These are phyloP conservation scores for Lasioglossum vierecki DNA, from an alignment of 2,888 invertebrate species.

Conservation along the genomic window DNA sequence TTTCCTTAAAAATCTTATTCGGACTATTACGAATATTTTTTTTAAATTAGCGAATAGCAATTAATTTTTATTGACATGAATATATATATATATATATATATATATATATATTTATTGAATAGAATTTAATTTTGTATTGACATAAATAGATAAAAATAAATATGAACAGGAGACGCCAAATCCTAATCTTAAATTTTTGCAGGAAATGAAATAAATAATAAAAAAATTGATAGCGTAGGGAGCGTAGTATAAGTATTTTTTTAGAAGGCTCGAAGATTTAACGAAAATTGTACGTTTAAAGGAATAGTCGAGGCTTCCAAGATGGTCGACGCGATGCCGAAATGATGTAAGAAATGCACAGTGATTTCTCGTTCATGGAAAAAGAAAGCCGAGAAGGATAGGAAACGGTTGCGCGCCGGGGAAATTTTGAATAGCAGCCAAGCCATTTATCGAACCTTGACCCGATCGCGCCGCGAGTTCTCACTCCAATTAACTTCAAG, in stretches of 20 bases:
- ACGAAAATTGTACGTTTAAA: neutral
- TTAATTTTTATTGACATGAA: no score
- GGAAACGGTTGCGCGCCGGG: constrained; percentile 21
- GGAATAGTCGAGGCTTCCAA: neutral
- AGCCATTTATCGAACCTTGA: constrained; percentile 54
- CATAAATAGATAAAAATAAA: no score
- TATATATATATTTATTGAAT: no score
- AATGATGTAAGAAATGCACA: neutral
- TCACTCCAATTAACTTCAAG: constrained; percentile 43
- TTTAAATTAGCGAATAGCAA: no score
- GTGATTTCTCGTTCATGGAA: neutral
- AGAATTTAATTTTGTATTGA: no score
- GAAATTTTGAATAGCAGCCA: constrained; percentile 56
- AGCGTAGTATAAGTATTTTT: neutral
- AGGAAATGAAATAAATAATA: no score
- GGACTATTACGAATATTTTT: no score
- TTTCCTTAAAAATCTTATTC: no score
- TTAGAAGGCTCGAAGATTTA: neutral
- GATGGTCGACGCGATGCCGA: neutral
- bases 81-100: no score
- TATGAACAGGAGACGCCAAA: no score
- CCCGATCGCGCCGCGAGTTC: constrained; percentile 33
- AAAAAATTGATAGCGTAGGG: no score
- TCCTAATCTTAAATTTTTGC: no score
- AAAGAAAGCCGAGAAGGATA: neutral